Evolutionary conservation across 2,797 vertebrate genomes (phyloP), one percentile per base, ranked within the genome.

Genomic region (Echiichthys vipera): DNA sequence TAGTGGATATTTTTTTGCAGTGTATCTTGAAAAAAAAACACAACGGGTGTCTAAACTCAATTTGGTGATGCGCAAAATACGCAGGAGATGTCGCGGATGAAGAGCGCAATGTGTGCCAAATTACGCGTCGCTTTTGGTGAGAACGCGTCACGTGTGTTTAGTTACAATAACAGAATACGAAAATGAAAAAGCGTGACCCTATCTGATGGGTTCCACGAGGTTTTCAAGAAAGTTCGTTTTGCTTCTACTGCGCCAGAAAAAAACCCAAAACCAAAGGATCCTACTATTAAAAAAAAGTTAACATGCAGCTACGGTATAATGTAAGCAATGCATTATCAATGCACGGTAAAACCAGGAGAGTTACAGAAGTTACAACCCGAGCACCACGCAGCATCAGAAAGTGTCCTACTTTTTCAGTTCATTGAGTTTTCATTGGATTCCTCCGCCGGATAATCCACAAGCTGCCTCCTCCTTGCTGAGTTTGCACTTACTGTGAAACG

Each of bases 31-130:
- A 66, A 70, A 42, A n/a, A n/a, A n/a, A n/a, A n/a, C n/a, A n/a
- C n/a, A n/a, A 40, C 25, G 43, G 71, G 47, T 34, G 49, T 45
- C 30, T 30, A 5, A 34, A 57, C 57, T 64, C 49, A 8, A 27
- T 54, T 76, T 54, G 66, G 55, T 58, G 68, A 79, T 74, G 89
- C 83, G 81, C 65, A 75, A 79, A 78, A 71, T 76, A 67, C 79
- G 74, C 71, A 78, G 58, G 29, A 49, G 39, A 69, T 9, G 55
- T 17, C 27, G 51, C 53, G 62, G 59, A 62, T 24, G 17, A 39
- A 9, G 63, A 29, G 71, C 74, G 77, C 30, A 67, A 77, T 75
- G 25, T 20, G 76, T 78, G 84, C 85, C 81, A 88, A 85, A 79
- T 64, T 32, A 50, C 65, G 66, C 70, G 6, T 59, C 1, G 32